Percentiles rank a stretch among this genome's conserved stretches.
Evolutionary conservation across 2,888 invertebrate genomes (phyloP).

Genomic region (Drosophila merina): DNA sequence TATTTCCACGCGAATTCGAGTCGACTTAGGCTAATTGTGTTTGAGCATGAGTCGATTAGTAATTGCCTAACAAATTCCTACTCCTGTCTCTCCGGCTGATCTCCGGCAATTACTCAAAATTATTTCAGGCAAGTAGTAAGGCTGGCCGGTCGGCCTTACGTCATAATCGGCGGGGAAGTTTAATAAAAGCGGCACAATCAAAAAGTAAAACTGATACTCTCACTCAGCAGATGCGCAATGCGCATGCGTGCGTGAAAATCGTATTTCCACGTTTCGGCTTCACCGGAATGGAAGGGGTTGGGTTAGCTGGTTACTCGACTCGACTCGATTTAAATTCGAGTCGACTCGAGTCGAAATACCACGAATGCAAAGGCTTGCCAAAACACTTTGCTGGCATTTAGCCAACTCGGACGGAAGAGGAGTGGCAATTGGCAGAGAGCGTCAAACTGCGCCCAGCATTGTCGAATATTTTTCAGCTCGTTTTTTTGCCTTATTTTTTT

Average conservation of each 20-base stretch:
- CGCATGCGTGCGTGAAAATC: constrained; percentile 78
- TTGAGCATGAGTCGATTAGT: constrained; percentile 51
- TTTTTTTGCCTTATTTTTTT: not conserved
- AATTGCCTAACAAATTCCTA: constrained; percentile 40
- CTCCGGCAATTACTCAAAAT: constrained; percentile 44
- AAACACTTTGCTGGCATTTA: constrained; percentile 67
- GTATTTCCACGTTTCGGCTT: constrained; percentile 62
- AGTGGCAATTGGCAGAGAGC: constrained; percentile 55
- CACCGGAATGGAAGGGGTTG: not conserved
- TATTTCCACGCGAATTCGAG: constrained; percentile 44
- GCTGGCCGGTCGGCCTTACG: constrained; percentile 42
- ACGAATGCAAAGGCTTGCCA: constrained; percentile 45
- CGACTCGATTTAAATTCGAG: constrained; percentile 37
- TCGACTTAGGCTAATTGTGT: constrained; percentile 55
- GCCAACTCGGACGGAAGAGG: constrained; percentile 49
- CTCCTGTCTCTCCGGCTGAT: not conserved
- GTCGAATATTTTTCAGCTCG: constrained; percentile 13
- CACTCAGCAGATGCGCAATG: constrained; percentile 60
- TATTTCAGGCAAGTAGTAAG: constrained; percentile 28
- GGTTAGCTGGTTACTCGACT: not conserved
- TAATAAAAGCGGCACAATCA: constrained; percentile 14
- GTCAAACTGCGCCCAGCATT: constrained; percentile 47
- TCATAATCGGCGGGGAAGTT: constrained; percentile 44
- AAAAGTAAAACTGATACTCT: constrained; percentile 75
- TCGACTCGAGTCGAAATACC: constrained; percentile 47